Evolutionary conservation across 2,888 invertebrate species (phyloP).

Genomic region (Pantelozetes paolii): DNA sequence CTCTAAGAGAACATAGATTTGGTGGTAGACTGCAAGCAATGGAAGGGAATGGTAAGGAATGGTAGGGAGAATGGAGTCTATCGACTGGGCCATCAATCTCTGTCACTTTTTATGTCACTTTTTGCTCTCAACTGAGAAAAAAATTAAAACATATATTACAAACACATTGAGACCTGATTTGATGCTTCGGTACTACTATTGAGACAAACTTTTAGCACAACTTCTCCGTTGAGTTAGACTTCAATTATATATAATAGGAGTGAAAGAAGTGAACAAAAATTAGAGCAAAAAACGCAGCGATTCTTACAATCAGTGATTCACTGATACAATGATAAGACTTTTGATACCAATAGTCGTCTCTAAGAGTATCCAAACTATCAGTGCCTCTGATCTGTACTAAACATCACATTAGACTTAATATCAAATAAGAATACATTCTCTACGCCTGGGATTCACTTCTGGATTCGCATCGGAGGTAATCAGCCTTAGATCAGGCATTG

Average conservation of each 20-base stretch:
- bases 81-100: constrained; percentile 26
- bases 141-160: constrained; percentile 39
- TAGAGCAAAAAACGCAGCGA: background rate
- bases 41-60: background rate
- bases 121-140: constrained; percentile 17
- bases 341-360: constrained; percentile 12
- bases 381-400: constrained; percentile 6
- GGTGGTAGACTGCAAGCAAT: background rate
- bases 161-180: constrained; percentile 1
- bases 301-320: constrained; percentile 12
- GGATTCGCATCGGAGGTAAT: background rate
- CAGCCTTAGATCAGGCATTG: background rate
- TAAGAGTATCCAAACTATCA: background rate
- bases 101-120: constrained; percentile 30
- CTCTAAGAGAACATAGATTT: constrained; percentile 22
- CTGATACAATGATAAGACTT: constrained; percentile 26
- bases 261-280: constrained; percentile 19
- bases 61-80: background rate
- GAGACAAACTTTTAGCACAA: background rate
- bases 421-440: constrained; percentile 11
- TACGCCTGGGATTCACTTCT: constrained; percentile 20
- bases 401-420: constrained; percentile 32
- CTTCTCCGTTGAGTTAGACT: constrained; percentile 2
- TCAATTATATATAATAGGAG: background rate
- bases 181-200: constrained; percentile 19